Conservation (phyloP, 2,888 invertebrate genomes). For the Luffia ferchaultella region DNA sequence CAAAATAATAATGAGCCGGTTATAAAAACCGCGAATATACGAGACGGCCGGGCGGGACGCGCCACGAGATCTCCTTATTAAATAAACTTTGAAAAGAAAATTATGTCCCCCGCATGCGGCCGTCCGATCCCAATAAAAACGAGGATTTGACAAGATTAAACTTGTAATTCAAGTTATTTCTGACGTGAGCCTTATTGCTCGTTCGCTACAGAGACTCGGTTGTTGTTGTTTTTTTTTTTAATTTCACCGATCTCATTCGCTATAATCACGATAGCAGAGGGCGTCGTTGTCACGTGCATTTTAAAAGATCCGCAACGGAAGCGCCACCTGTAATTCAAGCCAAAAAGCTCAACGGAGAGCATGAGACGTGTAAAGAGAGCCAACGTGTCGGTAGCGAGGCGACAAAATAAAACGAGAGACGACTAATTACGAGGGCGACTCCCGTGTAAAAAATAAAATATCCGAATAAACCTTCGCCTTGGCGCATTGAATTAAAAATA, state of each 20-base stretch:
- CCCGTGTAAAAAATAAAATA: conserved; percentile 18
- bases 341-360: conserved; percentile 18
- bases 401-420: conserved; percentile 1
- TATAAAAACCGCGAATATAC: conserved; percentile 62
- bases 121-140: conserved; percentile 54
- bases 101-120: conserved; percentile 42
- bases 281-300: conserved; percentile 29
- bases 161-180: conserved; percentile 61
- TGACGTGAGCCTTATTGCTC: conserved; percentile 59
- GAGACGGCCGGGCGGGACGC: conserved; percentile 22
- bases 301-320: not conserved
- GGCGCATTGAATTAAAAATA: conserved; percentile 35
- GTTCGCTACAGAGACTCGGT: conserved; percentile 42
- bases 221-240: conserved; percentile 26
- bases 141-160: conserved; percentile 64
- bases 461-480: conserved; percentile 28
- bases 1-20: conserved; percentile 56
- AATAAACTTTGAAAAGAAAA: conserved; percentile 59
- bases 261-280: not conserved
- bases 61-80: conserved; percentile 43
- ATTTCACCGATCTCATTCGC: not conserved
- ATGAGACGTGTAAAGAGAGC: conserved; percentile 9
- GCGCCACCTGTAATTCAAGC: not conserved
- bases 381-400: not conserved
- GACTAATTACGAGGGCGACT: conserved; percentile 12